phyloP scores from a whole-genome alignment of 2,888 invertebrate genomes.

The Drosophila rellima region DNA sequence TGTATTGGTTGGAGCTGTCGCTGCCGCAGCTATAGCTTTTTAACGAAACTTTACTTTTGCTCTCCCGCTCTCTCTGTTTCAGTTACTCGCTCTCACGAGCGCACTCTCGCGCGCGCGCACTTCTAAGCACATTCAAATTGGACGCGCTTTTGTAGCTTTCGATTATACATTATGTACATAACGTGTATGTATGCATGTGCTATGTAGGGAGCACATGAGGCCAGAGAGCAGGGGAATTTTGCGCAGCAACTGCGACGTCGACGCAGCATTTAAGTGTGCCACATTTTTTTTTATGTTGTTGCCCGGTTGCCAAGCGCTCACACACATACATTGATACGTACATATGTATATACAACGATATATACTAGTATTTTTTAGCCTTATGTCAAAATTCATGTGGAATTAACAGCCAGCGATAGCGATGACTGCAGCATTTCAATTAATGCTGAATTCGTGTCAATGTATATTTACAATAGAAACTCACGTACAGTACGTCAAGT shows the following conservation, averaged over 20 bases:
- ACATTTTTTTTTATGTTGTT: conserved; percentile 62
- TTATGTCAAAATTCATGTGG: conserved; percentile 76
- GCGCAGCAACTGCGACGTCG: conserved; percentile 65
- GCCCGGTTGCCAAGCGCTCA: conserved; percentile 71
- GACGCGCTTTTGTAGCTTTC: conserved; percentile 69
- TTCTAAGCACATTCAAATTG: conserved; percentile 74
- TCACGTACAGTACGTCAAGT: conserved; percentile 1
- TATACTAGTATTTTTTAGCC: conserved; percentile 52
- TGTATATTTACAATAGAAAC: conserved; percentile 38
- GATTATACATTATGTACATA: conserved; percentile 51
- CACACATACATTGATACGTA: conserved; percentile 17
- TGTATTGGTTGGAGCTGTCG: conserved; percentile 28
- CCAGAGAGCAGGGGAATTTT: conserved; percentile 59
- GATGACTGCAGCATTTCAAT: conserved; percentile 79
- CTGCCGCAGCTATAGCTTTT: conserved; percentile 62
- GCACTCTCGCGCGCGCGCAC: conserved; percentile 61
- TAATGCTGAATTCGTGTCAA: conserved; percentile 73
- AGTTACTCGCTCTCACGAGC: neutral
- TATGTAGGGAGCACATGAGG: conserved; percentile 26
- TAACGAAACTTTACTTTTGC: conserved; percentile 63
- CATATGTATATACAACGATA: conserved; percentile 11
- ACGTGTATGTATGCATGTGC: conserved; percentile 24
- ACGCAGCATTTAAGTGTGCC: conserved; percentile 72
- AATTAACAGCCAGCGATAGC: conserved; percentile 68
- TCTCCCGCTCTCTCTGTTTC: conserved; percentile 7